Percentiles rank a stretch among this genome's conserved stretches.
phyloP scores from a whole-genome alignment of 2,888 invertebrate genomes.

The Ophion ventricosus region DNA sequence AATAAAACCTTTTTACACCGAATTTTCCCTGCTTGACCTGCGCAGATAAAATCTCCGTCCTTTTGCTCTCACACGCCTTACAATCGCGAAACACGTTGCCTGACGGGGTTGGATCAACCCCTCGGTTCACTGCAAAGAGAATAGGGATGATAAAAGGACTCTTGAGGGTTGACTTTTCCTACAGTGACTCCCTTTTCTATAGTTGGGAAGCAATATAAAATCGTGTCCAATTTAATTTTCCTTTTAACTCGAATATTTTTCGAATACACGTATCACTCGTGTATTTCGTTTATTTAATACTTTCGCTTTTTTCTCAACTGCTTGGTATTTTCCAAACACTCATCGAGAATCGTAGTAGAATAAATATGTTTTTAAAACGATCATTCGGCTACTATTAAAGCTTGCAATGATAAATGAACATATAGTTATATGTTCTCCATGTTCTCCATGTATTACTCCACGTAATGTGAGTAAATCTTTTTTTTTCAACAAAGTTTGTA shows the following conservation, averaged over 20 bases:
- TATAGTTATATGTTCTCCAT: no score
- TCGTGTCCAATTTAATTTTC: slow-evolving; percentile 14
- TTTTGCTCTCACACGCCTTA: slow-evolving; percentile 36
- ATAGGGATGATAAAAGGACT: slow-evolving; percentile 32
- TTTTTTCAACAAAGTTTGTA: neutral
- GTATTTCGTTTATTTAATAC: neutral
- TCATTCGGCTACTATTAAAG: no score
- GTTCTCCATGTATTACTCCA: no score
- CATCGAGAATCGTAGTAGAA: no score
- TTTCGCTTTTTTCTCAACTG: neutral
- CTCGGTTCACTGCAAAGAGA: slow-evolving; percentile 12
- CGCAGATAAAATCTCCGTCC: slow-evolving; percentile 73
- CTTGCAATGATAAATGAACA: no score
- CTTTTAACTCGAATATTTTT: slow-evolving; percentile 17
- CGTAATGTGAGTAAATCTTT: neutral
- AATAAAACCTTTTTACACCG: slow-evolving; percentile 70
- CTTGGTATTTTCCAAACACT: neutral
- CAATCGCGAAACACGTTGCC: neutral
- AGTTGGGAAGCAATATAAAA: slow-evolving; percentile 9
- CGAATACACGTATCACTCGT: neutral
- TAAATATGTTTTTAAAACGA: no score
- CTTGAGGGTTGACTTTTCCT: slow-evolving; percentile 42
- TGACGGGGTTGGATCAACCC: slow-evolving; percentile 42
- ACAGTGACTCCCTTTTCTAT: neutral
- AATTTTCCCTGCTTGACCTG: slow-evolving; percentile 72